Evolutionary conservation across 2,888 invertebrate genomes (phyloP), one percentile per base, ranked within the genome.

Genomic region (Cosmia trapezina): DNA sequence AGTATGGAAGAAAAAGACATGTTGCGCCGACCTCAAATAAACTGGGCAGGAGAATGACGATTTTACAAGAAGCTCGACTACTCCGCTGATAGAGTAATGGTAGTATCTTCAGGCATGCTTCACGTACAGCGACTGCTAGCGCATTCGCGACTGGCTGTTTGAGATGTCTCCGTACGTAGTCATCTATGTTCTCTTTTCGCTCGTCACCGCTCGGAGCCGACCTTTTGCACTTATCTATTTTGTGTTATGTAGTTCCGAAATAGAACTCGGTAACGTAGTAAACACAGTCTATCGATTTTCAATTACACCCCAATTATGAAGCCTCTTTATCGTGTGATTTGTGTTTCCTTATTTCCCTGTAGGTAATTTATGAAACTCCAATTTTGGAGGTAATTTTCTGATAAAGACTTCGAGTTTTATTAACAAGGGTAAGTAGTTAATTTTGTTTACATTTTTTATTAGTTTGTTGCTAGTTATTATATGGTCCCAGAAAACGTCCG

Each of bases 231-330:
- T 1, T 19, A 2, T 22, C 11, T 19, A 11, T 28, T 61, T 17
- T 22, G 12, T 28, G 19, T 19, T 6, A 28, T 7, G 12, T 33
- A 62, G 9, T 49, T 49, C 5, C 14, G 7, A 74, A 51, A 57
- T n/a, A 28, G 8, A 19, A 76, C 8, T 1, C 4, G n/a, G 5
- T 4, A 60, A 47, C 8, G 11, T 12, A 12, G 14, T n/a, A 45
- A 19, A 57, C 12, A 37, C 17, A 28, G 62, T 49, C 43, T n/a
- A 70, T 73, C 28, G 80, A 78, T 80, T 78, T 69, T 54, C 64
- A 80, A 78, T 78, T 80, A 80, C 22, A 9, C 1, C n/a, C 53
- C 56, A 69, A 78, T 78, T 80, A 80, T 69, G 33, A 59, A 49
- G 6, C 22, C 70, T 70, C 28, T 51, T 66, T 75, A 70, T 33